Base-by-base conservation (phyloP, 2,888 invertebrate species). In the Stictocephala bisonia region DNA sequence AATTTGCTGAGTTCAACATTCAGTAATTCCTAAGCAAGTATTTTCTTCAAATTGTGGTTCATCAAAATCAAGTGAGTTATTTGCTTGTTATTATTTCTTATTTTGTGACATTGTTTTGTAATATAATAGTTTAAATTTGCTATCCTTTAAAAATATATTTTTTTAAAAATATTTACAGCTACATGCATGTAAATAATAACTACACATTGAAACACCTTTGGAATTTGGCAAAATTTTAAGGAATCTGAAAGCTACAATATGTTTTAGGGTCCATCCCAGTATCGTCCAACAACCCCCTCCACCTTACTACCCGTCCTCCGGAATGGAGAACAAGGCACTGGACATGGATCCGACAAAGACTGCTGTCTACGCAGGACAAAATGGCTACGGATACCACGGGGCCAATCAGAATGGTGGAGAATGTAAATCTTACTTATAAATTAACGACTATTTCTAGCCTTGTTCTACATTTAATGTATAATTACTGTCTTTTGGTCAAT, bases 281-380 rank as follows among this genome's bases (percentile, higher is more conserved):
- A 91, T 94, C 84, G 93, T 94, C 44, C 92, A 93, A 76, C 94
- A 93, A 84, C 93, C 91, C 76, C 93, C 94, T 0, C 95, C 95
- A 22, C 95, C 95, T 31, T 95, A 95, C 0, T 95, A 95, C 81
- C 94, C 95, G n/a, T 90, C 90, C 11, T 89, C 92, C 56, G 94
- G 94, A 0, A 90, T 94, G 88, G 96, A 96, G 85, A 96, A 96
- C 84, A 96, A 96, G 85, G 96, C 95, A 27, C 85, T 96, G 51
- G 95, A 96, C 84, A 93, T 94, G 84, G 95, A 95, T 81, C 92
- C 94, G 6, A 80, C 82, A 64, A 95, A 95, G 85, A 93, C 91
- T 72, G 90, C 91, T 0, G 91, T 94, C 66, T 94, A 94, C 83
- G 92, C 92, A 6, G 90, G 92, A 24, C 94, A 94, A 81, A 92